A percentile compares a stretch with the other conserved stretches of the same genome.
phyloP scores from a whole-genome alignment of 2,113 vertebrate species.

The Elachura formosa region DNA sequence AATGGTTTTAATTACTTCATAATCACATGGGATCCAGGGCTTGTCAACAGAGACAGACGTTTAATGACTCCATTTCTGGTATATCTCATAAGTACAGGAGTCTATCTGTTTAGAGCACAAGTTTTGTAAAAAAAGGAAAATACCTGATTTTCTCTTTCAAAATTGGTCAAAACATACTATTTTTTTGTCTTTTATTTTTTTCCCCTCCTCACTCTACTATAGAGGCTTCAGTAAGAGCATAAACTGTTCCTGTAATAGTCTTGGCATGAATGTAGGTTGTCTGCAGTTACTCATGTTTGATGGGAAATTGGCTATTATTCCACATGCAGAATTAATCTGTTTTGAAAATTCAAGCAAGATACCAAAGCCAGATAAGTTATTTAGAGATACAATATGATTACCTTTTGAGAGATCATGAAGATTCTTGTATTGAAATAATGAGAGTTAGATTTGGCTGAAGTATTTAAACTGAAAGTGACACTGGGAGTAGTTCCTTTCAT shows the following conservation, averaged over 20 bases:
- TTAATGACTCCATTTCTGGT: not conserved
- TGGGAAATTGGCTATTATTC: not conserved
- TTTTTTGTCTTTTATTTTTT: not conserved
- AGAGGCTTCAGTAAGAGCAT: not conserved
- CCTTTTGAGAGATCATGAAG: not conserved
- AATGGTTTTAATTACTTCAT: constrained; percentile 23
- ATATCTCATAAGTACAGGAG: not conserved
- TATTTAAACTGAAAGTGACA: not conserved
- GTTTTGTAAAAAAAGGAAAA: not conserved
- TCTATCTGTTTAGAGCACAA: not conserved
- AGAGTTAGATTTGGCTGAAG: not conserved
- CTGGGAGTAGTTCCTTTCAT: not conserved
- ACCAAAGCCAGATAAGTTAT: not conserved
- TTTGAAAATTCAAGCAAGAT: not conserved
- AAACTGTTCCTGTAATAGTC: not conserved
- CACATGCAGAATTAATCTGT: not conserved
- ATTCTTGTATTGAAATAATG: not conserved
- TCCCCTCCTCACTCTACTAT: accelerated
- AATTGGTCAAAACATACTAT: not conserved
- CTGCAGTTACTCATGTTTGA: not conserved
- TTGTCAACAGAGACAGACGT: not conserved
- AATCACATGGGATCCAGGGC: not conserved
- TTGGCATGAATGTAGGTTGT: not conserved
- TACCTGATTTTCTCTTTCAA: not conserved
- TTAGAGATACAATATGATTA: accelerated